These are phyloP conservation scores for Phyto melanocephala DNA, from an alignment of 2,888 invertebrate genomes.

Conservation along the genomic window DNA sequence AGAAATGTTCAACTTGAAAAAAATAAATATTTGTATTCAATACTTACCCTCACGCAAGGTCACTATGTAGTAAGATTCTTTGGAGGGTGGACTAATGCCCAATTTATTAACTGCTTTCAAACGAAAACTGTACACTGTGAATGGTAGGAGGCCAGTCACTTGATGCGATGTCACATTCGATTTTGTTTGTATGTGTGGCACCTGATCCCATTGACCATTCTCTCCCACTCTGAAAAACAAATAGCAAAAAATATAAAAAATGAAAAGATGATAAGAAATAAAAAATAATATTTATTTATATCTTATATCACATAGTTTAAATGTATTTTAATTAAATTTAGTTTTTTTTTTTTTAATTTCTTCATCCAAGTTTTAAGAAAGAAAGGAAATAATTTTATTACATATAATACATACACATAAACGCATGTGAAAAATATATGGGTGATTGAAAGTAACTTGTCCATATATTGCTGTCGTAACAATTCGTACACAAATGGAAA, in stretches of 20 bases:
- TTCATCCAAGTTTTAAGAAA: no score
- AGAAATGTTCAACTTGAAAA: not conserved
- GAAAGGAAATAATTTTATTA: no score
- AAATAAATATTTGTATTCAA: not conserved
- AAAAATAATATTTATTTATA: conserved; percentile 59
- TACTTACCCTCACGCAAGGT: conserved; percentile 86
- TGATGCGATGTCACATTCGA: conserved; percentile 84
- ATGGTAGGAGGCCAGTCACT: conserved; percentile 84
- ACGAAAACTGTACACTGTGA: conserved; percentile 87
- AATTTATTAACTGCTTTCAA: conserved; percentile 86
- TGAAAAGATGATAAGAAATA: not conserved
- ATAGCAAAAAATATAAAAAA: conserved; percentile 5
- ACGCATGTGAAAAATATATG: not conserved
- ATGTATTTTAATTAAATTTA: conserved; percentile 56
- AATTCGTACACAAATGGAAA: no score
- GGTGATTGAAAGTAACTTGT: no score
- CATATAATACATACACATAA: not conserved
- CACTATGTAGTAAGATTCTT: conserved; percentile 86
- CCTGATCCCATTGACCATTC: conserved; percentile 84
- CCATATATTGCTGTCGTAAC: no score
- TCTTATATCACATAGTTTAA: conserved; percentile 48
- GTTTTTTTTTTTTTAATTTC: conserved; percentile 5
- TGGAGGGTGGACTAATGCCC: conserved; percentile 84
- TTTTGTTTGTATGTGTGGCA: conserved; percentile 82
- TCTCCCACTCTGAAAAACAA: conserved; percentile 82